phyloP scores from a whole-genome alignment of 2,888 invertebrate genomes.

The Andrena trimmerana region DNA sequence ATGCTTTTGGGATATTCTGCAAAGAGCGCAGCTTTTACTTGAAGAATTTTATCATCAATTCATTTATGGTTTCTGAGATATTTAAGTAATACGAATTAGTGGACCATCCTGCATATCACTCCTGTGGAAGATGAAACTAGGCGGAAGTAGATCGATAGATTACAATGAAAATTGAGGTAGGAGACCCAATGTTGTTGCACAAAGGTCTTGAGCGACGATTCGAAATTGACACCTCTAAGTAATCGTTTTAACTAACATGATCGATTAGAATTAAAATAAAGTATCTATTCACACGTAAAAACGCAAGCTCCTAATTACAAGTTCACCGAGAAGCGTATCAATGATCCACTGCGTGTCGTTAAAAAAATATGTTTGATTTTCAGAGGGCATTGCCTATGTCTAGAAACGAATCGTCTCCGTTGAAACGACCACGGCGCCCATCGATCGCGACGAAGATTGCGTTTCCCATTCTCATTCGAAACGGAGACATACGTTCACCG shows the following conservation, averaged over 20 bases:
- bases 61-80: not conserved
- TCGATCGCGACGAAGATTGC: not conserved
- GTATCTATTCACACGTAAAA: conserved; percentile 19
- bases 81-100: not conserved
- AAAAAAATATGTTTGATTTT: conserved; percentile 31
- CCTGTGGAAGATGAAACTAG: conserved; percentile 22
- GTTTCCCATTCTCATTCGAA: not conserved
- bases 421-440: not conserved
- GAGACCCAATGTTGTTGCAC: conserved; percentile 16
- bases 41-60: too few relatives aligned
- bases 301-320: conserved; percentile 1
- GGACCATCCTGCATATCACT: not conserved
- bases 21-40: too few relatives aligned
- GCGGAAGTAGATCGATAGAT: conserved; percentile 25
- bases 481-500: conserved; percentile 10
- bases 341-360: conserved; percentile 9
- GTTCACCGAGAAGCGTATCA: conserved; percentile 1
- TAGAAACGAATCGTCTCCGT: conserved; percentile 9
- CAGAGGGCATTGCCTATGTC: not conserved
- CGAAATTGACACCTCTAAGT: conserved; percentile 27
- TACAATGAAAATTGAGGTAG: conserved; percentile 50
- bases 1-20: too few relatives aligned
- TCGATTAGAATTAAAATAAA: conserved; percentile 12
- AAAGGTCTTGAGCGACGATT: conserved; percentile 41
- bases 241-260: not conserved